phyloP scores from a whole-genome alignment of 2,888 invertebrate species.

The Anthrax anthrax region DNA sequence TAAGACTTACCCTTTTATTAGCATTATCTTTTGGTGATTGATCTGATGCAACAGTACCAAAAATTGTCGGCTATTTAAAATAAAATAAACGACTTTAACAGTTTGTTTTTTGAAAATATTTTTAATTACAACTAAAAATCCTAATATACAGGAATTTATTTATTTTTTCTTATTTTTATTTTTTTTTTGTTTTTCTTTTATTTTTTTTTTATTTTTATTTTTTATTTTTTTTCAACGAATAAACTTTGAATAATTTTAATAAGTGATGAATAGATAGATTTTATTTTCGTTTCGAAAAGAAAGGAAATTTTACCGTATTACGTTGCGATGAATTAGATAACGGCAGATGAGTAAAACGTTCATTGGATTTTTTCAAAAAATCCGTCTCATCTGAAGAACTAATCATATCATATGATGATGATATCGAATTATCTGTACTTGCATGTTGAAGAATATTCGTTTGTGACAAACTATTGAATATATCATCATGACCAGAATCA shows the following conservation, averaged over 20 bases:
- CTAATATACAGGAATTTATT: too few relatives aligned
- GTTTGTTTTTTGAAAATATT: too few relatives aligned
- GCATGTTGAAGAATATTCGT: slow-evolving; percentile 26
- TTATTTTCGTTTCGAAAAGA: neutral
- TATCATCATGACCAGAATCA: slow-evolving; percentile 28
- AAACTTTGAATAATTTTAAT: too few relatives aligned
- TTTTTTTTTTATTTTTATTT: too few relatives aligned
- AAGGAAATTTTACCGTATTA: neutral
- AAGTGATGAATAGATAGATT: too few relatives aligned
- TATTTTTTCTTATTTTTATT: too few relatives aligned
- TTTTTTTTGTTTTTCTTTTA: too few relatives aligned
- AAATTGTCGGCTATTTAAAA: slow-evolving; percentile 13
- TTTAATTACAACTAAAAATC: too few relatives aligned
- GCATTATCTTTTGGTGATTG: slow-evolving; percentile 12
- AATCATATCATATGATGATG: slow-evolving; percentile 14
- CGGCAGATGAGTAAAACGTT: slow-evolving; percentile 1
- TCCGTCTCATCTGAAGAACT: slow-evolving; percentile 13
- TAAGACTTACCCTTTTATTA: slow-evolving; percentile 7
- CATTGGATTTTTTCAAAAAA: slow-evolving; percentile 7
- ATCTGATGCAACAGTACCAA: slow-evolving; percentile 15
- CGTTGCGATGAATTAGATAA: neutral
- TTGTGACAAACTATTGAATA: slow-evolving; percentile 24
- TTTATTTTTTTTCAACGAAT: too few relatives aligned
- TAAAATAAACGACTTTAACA: neutral
- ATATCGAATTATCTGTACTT: slow-evolving; percentile 13